Evolutionary conservation across 2,113 vertebrate genomes (phyloP).

Genomic region (Rhabdornis inornatus): DNA sequence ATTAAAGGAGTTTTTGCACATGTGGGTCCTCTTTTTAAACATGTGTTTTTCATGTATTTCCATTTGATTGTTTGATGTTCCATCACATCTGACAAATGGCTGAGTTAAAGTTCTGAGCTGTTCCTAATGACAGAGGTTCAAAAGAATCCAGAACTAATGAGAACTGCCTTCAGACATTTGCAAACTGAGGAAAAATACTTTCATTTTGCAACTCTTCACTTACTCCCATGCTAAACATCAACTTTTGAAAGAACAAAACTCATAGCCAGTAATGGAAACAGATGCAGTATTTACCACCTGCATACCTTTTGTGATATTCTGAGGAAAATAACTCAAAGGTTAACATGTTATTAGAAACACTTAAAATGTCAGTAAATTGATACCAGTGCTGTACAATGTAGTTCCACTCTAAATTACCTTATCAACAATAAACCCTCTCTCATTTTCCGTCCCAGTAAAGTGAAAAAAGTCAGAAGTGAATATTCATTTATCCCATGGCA

Average conservation of each 20-base stretch:
- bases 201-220: not conserved
- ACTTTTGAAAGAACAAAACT: not conserved
- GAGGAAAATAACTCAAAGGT: not conserved
- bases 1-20: not conserved
- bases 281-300: not conserved
- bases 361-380: not conserved
- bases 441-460: not conserved
- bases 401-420: not conserved
- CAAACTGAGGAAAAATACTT: not conserved
- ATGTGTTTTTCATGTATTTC: slow-evolving; percentile 28
- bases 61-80: slow-evolving; percentile 26
- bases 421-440: not conserved
- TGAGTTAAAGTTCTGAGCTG: slow-evolving; percentile 17
- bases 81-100: not conserved
- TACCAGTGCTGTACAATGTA: not conserved
- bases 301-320: not conserved
- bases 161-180: not conserved
- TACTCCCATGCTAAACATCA: not conserved
- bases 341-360: not conserved
- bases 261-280: not conserved
- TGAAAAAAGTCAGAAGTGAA: not conserved
- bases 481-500: not conserved
- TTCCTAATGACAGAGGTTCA: not conserved
- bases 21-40: not conserved
- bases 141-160: slow-evolving; percentile 40